Evolutionary conservation across 2,113 vertebrate genomes (phyloP).

Genomic region (Neolamprologus caudopunctatus): DNA sequence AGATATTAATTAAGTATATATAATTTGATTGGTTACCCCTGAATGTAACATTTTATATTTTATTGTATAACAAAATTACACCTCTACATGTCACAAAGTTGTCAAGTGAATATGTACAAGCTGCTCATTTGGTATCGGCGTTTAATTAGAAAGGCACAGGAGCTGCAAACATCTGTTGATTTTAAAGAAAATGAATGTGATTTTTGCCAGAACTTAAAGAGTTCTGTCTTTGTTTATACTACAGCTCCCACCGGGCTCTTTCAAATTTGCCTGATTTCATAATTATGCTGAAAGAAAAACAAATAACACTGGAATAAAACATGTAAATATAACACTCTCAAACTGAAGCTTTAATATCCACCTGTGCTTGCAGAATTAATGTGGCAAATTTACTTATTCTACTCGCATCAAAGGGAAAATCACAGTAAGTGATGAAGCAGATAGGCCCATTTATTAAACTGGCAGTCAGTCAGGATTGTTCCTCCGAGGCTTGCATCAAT

Average conservation of each 20-base stretch:
- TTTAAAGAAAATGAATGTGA: background rate
- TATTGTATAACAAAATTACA: background rate
- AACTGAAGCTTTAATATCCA: background rate
- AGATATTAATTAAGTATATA: background rate
- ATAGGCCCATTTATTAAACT: constrained; percentile 28
- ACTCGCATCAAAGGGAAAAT: constrained; percentile 16
- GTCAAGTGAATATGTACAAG: background rate
- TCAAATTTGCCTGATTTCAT: background rate
- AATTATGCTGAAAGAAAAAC: background rate
- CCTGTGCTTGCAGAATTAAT: background rate
- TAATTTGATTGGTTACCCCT: background rate
- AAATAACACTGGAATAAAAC: background rate
- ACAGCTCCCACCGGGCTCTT: background rate
- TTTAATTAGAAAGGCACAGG: background rate
- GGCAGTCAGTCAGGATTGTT: constrained; percentile 7
- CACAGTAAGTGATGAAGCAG: constrained; percentile 9
- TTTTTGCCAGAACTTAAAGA: background rate
- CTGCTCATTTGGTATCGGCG: background rate
- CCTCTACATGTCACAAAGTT: background rate
- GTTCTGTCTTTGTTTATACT: background rate
- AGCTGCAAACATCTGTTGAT: background rate
- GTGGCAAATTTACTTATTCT: background rate
- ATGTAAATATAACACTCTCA: background rate
- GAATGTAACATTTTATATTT: background rate
- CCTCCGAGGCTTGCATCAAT: constrained; percentile 3